Percentiles rank a stretch among this genome's conserved stretches.
Evolutionary conservation across 2,888 invertebrate genomes (phyloP).

Genomic region (Troilus luridus): DNA sequence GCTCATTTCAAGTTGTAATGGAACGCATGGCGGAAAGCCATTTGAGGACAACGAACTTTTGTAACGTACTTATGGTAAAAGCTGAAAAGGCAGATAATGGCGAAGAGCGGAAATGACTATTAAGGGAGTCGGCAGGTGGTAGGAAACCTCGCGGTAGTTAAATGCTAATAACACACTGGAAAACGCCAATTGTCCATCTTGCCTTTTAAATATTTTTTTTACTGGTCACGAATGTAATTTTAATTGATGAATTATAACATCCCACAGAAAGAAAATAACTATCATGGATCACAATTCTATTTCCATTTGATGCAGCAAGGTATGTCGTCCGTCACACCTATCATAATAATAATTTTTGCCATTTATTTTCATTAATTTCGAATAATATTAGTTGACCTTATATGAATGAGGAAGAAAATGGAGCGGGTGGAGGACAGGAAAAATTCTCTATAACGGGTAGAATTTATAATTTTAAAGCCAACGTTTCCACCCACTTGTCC

Average conservation of each 20-base stretch:
- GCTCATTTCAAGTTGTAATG: neutral
- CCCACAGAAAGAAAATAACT: no score
- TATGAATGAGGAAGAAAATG: no score
- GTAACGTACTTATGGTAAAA: slow-evolving; percentile 43
- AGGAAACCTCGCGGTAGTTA: neutral
- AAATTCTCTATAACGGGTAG: no score
- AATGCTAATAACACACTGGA: slow-evolving; percentile 12
- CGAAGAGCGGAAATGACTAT: slow-evolving; percentile 46
- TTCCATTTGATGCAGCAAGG: no score
- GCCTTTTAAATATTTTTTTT: slow-evolving; percentile 22
- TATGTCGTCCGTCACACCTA: no score
- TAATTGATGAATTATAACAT: neutral
- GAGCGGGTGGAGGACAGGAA: no score
- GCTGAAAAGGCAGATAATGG: slow-evolving; percentile 33
- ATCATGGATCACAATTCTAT: no score
- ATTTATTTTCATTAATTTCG: no score
- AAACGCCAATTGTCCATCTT: slow-evolving; percentile 1
- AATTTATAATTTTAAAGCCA: no score
- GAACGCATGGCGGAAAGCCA: neutral
- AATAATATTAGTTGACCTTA: no score
- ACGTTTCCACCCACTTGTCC: no score
- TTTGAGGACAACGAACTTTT: slow-evolving; percentile 41
- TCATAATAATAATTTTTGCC: no score
- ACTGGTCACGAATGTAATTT: neutral
- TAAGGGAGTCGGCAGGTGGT: slow-evolving; percentile 38